Percentiles rank a stretch among this genome's conserved stretches.
These are phyloP conservation scores for Spea hammondii DNA, from an alignment of 2,797 vertebrate species.

Conservation along the genomic window DNA sequence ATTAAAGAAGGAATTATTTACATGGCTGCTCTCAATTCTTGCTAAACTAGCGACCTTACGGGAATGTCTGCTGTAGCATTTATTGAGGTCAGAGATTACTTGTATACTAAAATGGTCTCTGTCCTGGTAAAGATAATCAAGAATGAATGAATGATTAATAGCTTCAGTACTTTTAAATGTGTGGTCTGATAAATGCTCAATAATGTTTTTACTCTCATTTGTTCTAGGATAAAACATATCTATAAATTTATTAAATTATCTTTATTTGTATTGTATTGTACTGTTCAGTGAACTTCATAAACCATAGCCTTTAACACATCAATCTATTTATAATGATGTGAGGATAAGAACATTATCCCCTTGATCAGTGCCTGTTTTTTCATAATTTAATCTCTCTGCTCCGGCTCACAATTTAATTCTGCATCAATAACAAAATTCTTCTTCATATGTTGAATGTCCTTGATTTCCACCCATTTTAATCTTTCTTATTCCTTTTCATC, in stretches of 20 bases:
- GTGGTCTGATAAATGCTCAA: no score
- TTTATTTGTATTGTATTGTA: neutral
- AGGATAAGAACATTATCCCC: slow-evolving; percentile 5
- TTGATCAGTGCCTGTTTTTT: slow-evolving; percentile 6
- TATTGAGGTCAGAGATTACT: slow-evolving; percentile 14
- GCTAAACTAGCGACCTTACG: neutral
- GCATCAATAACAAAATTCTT: neutral
- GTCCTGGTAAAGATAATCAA: neutral
- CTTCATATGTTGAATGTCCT: neutral
- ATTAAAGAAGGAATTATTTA: slow-evolving; percentile 39
- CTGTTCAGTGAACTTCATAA: neutral
- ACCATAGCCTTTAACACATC: neutral
- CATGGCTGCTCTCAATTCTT: slow-evolving; percentile 26
- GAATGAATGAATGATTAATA: no score
- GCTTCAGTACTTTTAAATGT: no score
- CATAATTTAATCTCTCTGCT: neutral
- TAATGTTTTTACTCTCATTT: no score
- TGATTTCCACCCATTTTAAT: neutral
- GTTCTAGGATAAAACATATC: no score
- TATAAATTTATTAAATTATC: no score
- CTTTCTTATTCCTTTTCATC: no score
- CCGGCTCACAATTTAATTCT: neutral
- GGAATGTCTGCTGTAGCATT: slow-evolving; percentile 17
- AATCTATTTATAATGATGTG: slow-evolving; percentile 4
- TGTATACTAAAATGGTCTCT: slow-evolving; percentile 7